These are phyloP conservation scores for Uria lomvia DNA, from an alignment of 2,113 vertebrate genomes.

Conservation along the genomic window DNA sequence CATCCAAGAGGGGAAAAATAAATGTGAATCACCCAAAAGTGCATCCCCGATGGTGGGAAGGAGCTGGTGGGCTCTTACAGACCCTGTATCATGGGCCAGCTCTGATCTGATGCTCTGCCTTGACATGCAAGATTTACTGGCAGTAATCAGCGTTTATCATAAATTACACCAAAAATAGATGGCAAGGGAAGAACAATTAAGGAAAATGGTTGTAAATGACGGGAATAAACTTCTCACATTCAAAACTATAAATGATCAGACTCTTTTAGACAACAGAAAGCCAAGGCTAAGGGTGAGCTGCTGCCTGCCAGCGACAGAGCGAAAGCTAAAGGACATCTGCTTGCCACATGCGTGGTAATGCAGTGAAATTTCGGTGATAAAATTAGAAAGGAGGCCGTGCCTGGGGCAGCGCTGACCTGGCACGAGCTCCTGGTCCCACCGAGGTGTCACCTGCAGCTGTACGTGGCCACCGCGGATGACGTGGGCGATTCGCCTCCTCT, in stretches of 20 bases:
- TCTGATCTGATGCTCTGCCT: not conserved
- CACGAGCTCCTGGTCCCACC: not conserved
- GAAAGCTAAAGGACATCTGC: not conserved
- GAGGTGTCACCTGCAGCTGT: not conserved
- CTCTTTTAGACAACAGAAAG: not conserved
- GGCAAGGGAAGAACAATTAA: not conserved
- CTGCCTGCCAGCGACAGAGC: not conserved
- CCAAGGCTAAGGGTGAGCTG: not conserved
- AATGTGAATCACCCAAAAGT: not conserved
- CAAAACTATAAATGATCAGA: not conserved
- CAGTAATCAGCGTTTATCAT: not conserved
- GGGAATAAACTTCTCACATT: not conserved
- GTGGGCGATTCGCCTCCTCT: not conserved
- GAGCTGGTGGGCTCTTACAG: not conserved
- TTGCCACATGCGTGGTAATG: not conserved
- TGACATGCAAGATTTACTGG: not conserved
- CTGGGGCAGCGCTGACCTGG: not conserved
- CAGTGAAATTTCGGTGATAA: slow-evolving; percentile 13
- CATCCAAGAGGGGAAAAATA: not conserved
- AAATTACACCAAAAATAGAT: not conserved
- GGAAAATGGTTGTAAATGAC: not conserved
- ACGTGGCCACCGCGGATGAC: not conserved
- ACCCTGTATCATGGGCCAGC: not conserved
- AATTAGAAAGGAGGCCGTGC: not conserved
- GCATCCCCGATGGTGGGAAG: accelerated